A percentile compares a stretch with the other conserved stretches of the same genome.
These are phyloP conservation scores for Emydura subglobosa DNA, from an alignment of 2,113 vertebrate genomes.

Conservation along the genomic window DNA sequence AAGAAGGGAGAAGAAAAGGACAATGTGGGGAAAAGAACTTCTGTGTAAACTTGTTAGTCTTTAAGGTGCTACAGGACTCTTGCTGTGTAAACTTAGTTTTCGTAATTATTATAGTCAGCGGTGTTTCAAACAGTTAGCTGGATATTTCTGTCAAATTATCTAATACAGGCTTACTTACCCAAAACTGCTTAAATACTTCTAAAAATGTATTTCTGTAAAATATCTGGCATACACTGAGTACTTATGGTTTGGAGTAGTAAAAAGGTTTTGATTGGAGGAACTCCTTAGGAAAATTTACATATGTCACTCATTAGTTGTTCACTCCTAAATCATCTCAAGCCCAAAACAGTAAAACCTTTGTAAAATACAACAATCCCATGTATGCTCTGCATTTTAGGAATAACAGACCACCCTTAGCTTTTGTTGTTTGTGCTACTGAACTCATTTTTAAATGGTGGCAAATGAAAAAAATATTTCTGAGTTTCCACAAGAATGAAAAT, in stretches of 20 bases:
- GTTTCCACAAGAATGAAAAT: background rate
- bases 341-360: accelerated
- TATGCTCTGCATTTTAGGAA: background rate
- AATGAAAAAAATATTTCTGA: background rate
- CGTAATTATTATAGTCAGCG: background rate
- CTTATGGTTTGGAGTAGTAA: background rate
- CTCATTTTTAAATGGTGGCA: background rate
- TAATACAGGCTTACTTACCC: background rate
- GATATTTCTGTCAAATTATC: background rate
- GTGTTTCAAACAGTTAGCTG: background rate
- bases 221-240: background rate
- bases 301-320: background rate
- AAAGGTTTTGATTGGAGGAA: background rate
- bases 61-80: background rate
- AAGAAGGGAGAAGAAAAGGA: background rate
- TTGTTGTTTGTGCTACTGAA: background rate
- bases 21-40: background rate
- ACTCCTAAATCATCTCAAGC: conserved; percentile 9
- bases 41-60: background rate
- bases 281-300: background rate
- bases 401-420: background rate
- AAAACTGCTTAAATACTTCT: background rate
- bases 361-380: background rate
- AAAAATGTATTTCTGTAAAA: conserved; percentile 1
- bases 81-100: background rate